Evolutionary conservation across 2,797 vertebrate genomes (phyloP).

Genomic region (Schizothorax lantsangensis): DNA sequence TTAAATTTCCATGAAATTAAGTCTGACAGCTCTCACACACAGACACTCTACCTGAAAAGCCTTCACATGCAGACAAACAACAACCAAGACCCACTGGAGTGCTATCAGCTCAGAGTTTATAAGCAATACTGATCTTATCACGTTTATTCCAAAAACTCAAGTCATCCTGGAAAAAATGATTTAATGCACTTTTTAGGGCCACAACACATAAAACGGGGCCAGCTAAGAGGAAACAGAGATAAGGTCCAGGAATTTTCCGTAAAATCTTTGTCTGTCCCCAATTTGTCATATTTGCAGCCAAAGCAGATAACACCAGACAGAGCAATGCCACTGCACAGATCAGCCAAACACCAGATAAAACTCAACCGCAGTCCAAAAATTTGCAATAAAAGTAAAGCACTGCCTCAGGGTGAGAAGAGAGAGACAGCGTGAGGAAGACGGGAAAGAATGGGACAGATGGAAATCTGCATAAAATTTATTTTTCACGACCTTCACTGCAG

Average conservation of each 20-base stretch:
- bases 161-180: slow-evolving; percentile 2
- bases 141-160: slow-evolving; percentile 17
- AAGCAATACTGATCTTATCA: slow-evolving; percentile 31
- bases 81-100: neutral
- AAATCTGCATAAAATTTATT: slow-evolving; percentile 35
- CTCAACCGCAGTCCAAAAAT: slow-evolving; percentile 35
- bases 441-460: slow-evolving; percentile 27
- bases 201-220: slow-evolving; percentile 18
- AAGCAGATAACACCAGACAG: slow-evolving; percentile 39
- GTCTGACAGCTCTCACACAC: neutral
- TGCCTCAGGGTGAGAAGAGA: slow-evolving; percentile 25
- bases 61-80: neutral
- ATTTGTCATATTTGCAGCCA: slow-evolving; percentile 39
- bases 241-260: slow-evolving; percentile 27
- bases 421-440: neutral
- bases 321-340: slow-evolving; percentile 41
- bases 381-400: slow-evolving; percentile 47
- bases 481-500: slow-evolving; percentile 42
- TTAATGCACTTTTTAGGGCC: slow-evolving; percentile 10
- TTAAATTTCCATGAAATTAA: neutral
- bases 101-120: slow-evolving; percentile 5
- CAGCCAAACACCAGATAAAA: slow-evolving; percentile 38
- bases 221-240: slow-evolving; percentile 11
- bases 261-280: slow-evolving; percentile 52
- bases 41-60: neutral